These are phyloP conservation scores for Thysanoteuthis rhombus DNA, from an alignment of 2,888 invertebrate species.

Conservation along the genomic window DNA sequence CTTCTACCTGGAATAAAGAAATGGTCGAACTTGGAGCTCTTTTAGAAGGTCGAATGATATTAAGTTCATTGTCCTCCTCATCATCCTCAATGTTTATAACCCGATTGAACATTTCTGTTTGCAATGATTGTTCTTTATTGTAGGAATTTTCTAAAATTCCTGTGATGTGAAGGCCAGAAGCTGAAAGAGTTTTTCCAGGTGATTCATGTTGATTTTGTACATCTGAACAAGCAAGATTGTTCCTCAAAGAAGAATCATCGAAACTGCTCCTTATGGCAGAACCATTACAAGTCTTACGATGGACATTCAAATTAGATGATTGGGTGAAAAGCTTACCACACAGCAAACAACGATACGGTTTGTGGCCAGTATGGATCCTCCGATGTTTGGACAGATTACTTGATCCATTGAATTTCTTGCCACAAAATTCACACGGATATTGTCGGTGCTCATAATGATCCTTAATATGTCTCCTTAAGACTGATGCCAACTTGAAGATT, in stretches of 20 bases:
- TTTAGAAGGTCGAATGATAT: background rate
- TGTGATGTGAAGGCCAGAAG: background rate
- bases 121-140: background rate
- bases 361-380: background rate
- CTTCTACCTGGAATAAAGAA: background rate
- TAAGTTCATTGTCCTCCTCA: background rate
- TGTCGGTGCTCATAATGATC: background rate
- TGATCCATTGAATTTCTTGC: background rate
- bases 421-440: background rate
- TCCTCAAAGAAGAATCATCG: background rate
- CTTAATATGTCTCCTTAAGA: background rate
- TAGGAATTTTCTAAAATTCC: background rate
- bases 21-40: background rate
- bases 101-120: background rate
- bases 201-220: background rate
- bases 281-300: background rate
- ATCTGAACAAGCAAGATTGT: background rate
- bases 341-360: background rate
- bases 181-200: background rate
- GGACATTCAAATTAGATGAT: background rate
- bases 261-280: background rate
- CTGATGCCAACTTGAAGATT: background rate
- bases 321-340: background rate
- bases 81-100: background rate
- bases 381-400: background rate